Base-by-base conservation (phyloP, 2,797 vertebrate species). In the Margarornis squamiger region DNA sequence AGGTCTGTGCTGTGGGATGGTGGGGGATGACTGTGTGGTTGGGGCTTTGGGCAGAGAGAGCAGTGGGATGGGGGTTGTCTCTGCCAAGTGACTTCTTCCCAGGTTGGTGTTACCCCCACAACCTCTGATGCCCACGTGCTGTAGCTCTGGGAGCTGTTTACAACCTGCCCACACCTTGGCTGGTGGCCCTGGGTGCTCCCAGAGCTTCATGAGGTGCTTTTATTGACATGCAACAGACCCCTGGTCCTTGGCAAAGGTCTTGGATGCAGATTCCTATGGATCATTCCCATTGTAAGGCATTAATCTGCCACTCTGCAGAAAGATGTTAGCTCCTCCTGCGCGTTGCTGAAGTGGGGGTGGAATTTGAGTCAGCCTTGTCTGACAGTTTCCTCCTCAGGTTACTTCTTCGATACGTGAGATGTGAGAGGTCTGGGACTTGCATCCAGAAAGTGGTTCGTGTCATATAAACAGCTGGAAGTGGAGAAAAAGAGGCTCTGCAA, bases 401-500 rank as follows among this genome's bases (percentile, higher is more conserved):
- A 91, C 88, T 88, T 84, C 88, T 78, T 91, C 10, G 0, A 16
- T 49, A 29, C 1, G 2, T 34, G 84, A 91, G 63, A 82, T 77
- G 85, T 87, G 70, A 94, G 91, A 96, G 91, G 58, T 72, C 86
- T 89, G 92, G 77, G 86, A 70, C 80, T 93, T 32, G 70, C 21
- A 84, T 92, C 67, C 51, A 79, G 84, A 65, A 93, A 76, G 80
- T 66, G 39, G 15, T 86, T 90, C 72, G 58, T 91, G 80, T 81
- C 86, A 34, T 52, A 78, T 58, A 91, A 91, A 76, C 92, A 86
- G 80, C 91, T 92, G 77, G 77, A 93, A 89, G 88, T n/a, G 41
- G 38, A 43, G 59, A 68, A 88, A 72, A 91, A 58, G 62, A 93
- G 80, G 62, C 58, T 88, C 76, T 78, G n/a, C 67, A 75, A 86